phyloP scores from a whole-genome alignment of 2,797 vertebrate species.

The Channallabes apus region DNA sequence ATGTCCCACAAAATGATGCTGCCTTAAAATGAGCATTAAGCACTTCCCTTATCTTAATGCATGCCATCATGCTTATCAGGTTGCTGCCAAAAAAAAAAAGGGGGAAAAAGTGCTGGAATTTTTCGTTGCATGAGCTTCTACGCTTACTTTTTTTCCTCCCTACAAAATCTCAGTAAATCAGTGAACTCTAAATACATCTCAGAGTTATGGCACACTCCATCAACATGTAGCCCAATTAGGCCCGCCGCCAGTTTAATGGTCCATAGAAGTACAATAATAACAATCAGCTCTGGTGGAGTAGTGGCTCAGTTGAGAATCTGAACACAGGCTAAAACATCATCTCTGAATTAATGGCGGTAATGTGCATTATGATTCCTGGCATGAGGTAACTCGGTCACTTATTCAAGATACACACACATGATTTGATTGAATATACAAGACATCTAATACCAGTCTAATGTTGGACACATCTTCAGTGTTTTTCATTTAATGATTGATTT shows the following conservation, averaged over 20 bases:
- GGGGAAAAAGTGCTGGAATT: conserved; percentile 2
- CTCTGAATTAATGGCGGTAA: conserved; percentile 33
- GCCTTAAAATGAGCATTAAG: conserved; percentile 43
- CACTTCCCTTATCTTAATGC: conserved; percentile 45
- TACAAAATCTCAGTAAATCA: conserved; percentile 45
- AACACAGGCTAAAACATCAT: conserved; percentile 29
- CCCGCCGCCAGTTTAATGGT: conserved; percentile 40
- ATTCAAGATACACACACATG: background rate
- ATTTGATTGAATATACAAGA: background rate
- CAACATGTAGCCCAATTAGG: conserved; percentile 40
- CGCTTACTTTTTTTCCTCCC: background rate
- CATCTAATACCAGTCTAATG: no score
- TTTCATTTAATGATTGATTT: no score
- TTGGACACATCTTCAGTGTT: no score
- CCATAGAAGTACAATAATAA: conserved; percentile 43
- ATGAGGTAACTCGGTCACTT: background rate
- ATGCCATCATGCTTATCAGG: conserved; percentile 39
- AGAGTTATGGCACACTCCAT: conserved; percentile 47
- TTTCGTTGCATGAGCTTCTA: conserved; percentile 18
- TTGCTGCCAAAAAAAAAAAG: background rate
- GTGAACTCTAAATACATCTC: conserved; percentile 40
- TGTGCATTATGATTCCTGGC: conserved; percentile 9
- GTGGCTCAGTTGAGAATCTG: conserved; percentile 13
- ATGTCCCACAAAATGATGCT: conserved; percentile 39
- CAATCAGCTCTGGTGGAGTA: conserved; percentile 40